Conservation (phyloP, 2,797 vertebrate species). For the Natrix natrix region DNA sequence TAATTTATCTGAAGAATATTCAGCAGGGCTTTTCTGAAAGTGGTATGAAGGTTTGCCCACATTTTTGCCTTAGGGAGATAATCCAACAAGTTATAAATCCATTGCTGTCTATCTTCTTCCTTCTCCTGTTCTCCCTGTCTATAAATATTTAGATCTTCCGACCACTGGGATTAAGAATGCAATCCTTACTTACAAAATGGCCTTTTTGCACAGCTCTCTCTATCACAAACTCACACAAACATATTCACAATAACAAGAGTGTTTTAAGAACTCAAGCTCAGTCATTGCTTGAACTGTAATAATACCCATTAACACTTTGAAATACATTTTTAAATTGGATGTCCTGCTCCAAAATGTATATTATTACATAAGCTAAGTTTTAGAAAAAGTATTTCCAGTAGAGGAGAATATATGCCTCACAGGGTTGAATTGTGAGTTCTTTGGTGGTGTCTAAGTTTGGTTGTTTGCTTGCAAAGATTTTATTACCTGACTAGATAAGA, state of each 20-base stretch:
- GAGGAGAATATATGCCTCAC: background rate
- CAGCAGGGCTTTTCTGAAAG: constrained; percentile 29
- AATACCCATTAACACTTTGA: background rate
- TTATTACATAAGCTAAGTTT: background rate
- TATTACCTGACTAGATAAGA: background rate
- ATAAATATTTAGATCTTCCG: background rate
- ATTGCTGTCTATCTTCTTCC: background rate
- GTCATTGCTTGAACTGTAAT: background rate
- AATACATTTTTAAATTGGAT: background rate
- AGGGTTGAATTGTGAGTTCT: background rate
- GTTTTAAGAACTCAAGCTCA: background rate
- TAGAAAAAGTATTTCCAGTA: background rate
- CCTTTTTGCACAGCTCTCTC: background rate
- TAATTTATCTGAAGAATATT: constrained; percentile 30
- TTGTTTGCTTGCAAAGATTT: background rate
- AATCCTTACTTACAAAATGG: background rate
- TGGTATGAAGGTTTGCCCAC: background rate
- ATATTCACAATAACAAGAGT: background rate
- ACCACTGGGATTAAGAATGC: background rate
- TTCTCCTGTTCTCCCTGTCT: background rate
- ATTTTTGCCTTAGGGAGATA: background rate
- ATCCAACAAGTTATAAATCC: background rate
- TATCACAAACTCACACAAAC: background rate
- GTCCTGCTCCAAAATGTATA: background rate
- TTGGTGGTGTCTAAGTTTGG: background rate